These are phyloP conservation scores for Microvelia longipes DNA, from an alignment of 1,140 invertebrate genomes.

Conservation along the genomic window DNA sequence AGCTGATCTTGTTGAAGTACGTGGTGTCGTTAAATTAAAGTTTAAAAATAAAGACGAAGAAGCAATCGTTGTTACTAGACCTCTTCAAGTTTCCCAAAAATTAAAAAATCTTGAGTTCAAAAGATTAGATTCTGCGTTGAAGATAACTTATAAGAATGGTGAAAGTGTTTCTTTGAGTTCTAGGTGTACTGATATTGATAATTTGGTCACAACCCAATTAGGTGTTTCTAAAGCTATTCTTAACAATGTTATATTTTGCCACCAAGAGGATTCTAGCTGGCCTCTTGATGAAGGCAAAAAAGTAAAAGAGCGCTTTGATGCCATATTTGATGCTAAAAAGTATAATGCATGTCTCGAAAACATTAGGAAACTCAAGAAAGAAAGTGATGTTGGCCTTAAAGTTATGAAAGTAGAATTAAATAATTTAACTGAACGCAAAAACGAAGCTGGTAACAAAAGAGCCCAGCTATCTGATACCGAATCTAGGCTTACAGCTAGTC, in stretches of 20 bases:
- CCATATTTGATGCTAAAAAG: conserved; percentile 86
- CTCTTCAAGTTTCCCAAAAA: conserved; percentile 43
- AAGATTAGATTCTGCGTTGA: conserved; percentile 53
- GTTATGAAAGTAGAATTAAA: conserved; percentile 37
- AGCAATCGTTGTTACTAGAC: conserved; percentile 40
- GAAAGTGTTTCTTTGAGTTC: conserved; percentile 33
- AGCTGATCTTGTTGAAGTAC: conserved; percentile 32
- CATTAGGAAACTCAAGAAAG: conserved; percentile 55
- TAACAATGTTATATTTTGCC: conserved; percentile 95
- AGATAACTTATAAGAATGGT: conserved; percentile 27
- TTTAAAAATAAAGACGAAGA: conserved; percentile 45
- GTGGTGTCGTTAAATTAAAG: conserved; percentile 47
- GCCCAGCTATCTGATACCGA: conserved; percentile 40
- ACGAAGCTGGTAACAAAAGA: conserved; percentile 38
- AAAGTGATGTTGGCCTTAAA: conserved; percentile 22
- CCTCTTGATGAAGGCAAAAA: conserved; percentile 86
- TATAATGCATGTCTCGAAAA: conserved; percentile 85
- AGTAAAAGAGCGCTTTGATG: conserved; percentile 92
- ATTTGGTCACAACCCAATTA: conserved; percentile 44
- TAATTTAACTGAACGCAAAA: conserved; percentile 35
- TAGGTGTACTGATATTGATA: conserved; percentile 55
- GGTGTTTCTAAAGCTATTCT: conserved; percentile 89
- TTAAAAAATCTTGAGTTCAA: conserved; percentile 41
- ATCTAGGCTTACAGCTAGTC: conserved; percentile 37
- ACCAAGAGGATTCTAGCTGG: conserved; percentile 95